Percentiles rank a stretch among this genome's conserved stretches.
phyloP scores from a whole-genome alignment of 2,797 vertebrate genomes.

The Potorous gilbertii region DNA sequence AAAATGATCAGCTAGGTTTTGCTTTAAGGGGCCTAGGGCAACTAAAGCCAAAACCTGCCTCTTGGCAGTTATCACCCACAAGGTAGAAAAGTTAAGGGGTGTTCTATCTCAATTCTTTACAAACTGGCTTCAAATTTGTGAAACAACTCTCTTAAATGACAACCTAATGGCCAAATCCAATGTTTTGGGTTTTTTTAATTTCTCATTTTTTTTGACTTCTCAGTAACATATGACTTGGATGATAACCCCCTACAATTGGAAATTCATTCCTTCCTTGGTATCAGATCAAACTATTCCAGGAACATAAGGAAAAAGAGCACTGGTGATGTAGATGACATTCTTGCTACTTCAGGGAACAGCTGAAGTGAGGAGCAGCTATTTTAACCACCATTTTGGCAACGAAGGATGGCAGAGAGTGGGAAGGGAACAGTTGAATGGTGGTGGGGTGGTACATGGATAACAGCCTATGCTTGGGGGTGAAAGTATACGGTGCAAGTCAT shows the following conservation, averaged over 20 bases:
- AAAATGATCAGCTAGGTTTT: not conserved
- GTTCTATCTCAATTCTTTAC: not conserved
- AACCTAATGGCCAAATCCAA: not conserved
- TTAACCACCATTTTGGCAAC: not conserved
- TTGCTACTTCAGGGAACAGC: not conserved
- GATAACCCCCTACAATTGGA: not conserved
- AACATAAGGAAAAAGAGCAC: not conserved
- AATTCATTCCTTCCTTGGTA: not conserved
- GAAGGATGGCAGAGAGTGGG: not conserved
- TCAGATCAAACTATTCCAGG: not conserved
- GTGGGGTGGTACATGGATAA: not conserved
- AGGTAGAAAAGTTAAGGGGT: not conserved
- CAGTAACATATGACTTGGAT: not conserved
- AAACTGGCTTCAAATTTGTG: not conserved
- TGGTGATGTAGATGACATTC: not conserved
- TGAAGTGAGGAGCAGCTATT: not conserved
- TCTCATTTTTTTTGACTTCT: not conserved
- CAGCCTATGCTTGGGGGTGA: not conserved
- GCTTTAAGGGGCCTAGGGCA: not conserved
- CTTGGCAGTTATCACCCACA: not conserved
- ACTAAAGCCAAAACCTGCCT: not conserved
- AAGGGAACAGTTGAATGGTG: not conserved
- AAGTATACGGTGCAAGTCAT: not conserved
- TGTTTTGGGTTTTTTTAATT: not conserved
- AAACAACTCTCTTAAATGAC: not conserved